Percentiles rank a stretch among this genome's conserved stretches.
These are phyloP conservation scores for Ophonus ardosiacus DNA, from an alignment of 2,888 invertebrate species.

Conservation along the genomic window DNA sequence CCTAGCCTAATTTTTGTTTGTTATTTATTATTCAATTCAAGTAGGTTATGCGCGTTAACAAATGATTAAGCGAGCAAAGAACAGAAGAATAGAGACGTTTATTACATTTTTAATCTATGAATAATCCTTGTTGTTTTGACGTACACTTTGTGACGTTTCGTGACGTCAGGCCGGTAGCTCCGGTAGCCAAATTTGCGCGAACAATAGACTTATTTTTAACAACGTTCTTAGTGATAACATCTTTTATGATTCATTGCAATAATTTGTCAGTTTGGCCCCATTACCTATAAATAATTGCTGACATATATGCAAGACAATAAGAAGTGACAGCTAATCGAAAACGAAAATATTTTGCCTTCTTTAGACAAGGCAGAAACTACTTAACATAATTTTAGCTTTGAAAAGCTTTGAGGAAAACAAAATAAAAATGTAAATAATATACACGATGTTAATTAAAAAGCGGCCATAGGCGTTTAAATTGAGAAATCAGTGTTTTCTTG, in stretches of 20 bases:
- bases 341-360: neutral
- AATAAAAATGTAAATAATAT: neutral
- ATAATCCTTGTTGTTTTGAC: slow-evolving; percentile 24
- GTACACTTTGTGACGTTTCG: slow-evolving; percentile 18
- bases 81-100: slow-evolving; percentile 40
- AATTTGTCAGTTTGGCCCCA: slow-evolving; percentile 13
- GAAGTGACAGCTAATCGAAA: neutral
- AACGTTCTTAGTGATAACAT: slow-evolving; percentile 23
- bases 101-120: slow-evolving; percentile 46
- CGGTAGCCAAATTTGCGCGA: slow-evolving; percentile 27
- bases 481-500: too few species aligned
- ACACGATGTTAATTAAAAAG: too few species aligned
- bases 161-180: too few species aligned
- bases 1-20: neutral
- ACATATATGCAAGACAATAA: slow-evolving; percentile 9
- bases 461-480: too few species aligned
- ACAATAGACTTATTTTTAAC: slow-evolving; percentile 39
- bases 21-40: slow-evolving; percentile 16
- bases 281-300: slow-evolving; percentile 39
- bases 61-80: slow-evolving; percentile 19
- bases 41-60: slow-evolving; percentile 13
- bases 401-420: neutral
- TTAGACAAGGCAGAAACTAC: neutral
- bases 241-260: slow-evolving; percentile 4
- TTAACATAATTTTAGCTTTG: neutral